Evolutionary conservation across 2,113 vertebrate genomes (phyloP).

Genomic region (Trematocara unimaculatum): DNA sequence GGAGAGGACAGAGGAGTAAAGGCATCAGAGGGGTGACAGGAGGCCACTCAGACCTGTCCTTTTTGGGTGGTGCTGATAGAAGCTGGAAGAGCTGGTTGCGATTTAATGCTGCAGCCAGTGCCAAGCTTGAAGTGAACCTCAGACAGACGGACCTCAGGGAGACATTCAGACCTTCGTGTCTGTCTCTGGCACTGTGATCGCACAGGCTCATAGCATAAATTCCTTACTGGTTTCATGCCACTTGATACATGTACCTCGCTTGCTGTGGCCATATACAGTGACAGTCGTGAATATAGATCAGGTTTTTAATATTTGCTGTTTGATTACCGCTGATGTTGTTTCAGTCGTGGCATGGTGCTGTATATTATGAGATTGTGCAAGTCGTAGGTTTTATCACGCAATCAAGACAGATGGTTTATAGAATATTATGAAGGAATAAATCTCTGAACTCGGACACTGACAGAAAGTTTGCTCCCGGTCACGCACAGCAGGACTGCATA

Average conservation of each 20-base stretch:
- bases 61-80: slow-evolving; percentile 57
- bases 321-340: neutral
- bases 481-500: neutral
- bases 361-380: neutral
- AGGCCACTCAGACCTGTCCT: slow-evolving; percentile 31
- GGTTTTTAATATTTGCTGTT: neutral
- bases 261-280: slow-evolving; percentile 36
- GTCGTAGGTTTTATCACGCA: neutral
- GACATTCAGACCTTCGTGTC: slow-evolving; percentile 44
- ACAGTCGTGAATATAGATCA: neutral
- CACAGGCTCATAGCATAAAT: slow-evolving; percentile 34
- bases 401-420: neutral
- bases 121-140: slow-evolving; percentile 41
- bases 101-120: slow-evolving; percentile 40
- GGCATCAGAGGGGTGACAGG: neutral
- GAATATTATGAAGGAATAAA: neutral
- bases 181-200: slow-evolving; percentile 42
- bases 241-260: slow-evolving; percentile 26
- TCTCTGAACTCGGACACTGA: neutral
- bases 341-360: neutral
- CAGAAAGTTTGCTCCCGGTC: neutral
- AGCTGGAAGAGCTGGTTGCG: slow-evolving; percentile 31
- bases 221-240: slow-evolving; percentile 40
- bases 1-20: neutral
- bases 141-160: slow-evolving; percentile 43